Conservation (phyloP, 2,797 vertebrate species). For the Crocidura indochinensis region DNA sequence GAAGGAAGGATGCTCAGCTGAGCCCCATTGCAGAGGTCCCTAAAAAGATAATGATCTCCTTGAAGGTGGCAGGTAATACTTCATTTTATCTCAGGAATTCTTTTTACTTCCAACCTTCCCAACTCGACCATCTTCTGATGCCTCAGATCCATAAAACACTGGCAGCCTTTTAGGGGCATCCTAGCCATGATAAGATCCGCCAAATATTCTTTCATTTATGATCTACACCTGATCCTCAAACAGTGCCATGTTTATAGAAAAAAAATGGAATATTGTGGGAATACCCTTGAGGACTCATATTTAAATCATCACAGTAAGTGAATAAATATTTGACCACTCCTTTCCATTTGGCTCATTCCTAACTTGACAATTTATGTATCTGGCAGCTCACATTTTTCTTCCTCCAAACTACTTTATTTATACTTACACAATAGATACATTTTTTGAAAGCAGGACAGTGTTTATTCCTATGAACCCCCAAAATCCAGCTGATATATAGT, state of each 20-base stretch:
- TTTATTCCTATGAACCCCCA: slow-evolving; percentile 4
- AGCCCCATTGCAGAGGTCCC: neutral
- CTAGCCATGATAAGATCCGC: neutral
- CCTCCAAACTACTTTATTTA: slow-evolving; percentile 35
- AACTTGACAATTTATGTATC: neutral
- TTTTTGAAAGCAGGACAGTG: slow-evolving; percentile 48
- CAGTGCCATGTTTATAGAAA: neutral
- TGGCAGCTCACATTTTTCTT: slow-evolving; percentile 40
- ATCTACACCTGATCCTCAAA: neutral
- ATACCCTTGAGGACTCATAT: neutral
- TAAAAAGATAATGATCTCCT: neutral
- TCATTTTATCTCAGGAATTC: neutral
- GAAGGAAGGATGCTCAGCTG: neutral
- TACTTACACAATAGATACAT: slow-evolving; percentile 12
- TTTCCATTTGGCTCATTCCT: neutral
- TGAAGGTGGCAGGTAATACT: neutral
- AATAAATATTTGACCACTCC: neutral
- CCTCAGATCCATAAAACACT: slow-evolving; percentile 7
- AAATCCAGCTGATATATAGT: slow-evolving; percentile 36
- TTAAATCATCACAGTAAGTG: neutral
- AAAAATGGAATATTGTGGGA: neutral
- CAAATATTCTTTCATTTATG: neutral
- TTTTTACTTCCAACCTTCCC: neutral
- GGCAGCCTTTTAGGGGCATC: neutral
- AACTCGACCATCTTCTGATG: neutral